These are phyloP conservation scores for Macrotrachela quadricornifera DNA, from an alignment of 1,140 invertebrate species.

Conservation along the genomic window DNA sequence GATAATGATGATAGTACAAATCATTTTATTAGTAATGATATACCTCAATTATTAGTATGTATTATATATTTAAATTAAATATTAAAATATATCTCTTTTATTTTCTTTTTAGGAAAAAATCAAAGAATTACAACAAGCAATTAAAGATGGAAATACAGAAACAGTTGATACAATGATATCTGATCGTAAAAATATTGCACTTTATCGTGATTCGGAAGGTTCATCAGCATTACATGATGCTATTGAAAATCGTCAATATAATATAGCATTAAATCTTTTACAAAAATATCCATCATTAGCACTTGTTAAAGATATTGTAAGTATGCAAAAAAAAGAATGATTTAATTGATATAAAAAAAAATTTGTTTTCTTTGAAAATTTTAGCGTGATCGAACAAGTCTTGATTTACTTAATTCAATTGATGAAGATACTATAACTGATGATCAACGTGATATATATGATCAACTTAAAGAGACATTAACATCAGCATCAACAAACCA, in stretches of 20 bases:
- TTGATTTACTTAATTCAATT: too few relatives aligned
- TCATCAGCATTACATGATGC: background rate
- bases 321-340: too few relatives aligned
- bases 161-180: background rate
- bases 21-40: too few relatives aligned
- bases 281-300: constrained; percentile 3
- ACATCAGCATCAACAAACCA: too few relatives aligned
- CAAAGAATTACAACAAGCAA: background rate
- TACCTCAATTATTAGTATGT: background rate
- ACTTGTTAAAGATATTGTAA: constrained; percentile 6
- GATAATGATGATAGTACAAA: constrained; percentile 1
- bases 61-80: background rate
- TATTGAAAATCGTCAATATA: constrained; percentile 3
- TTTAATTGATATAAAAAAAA: too few relatives aligned
- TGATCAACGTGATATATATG: too few relatives aligned
- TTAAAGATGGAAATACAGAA: background rate
- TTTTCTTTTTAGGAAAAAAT: background rate
- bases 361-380: too few relatives aligned
- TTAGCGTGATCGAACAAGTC: too few relatives aligned
- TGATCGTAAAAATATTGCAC: constrained; percentile 1
- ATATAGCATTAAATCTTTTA: background rate
- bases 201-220: background rate
- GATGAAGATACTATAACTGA: too few relatives aligned
- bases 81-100: background rate
- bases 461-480: too few relatives aligned